Evolutionary conservation across 2,797 vertebrate genomes (phyloP).

Genomic region (Cetoscarus ocellatus): DNA sequence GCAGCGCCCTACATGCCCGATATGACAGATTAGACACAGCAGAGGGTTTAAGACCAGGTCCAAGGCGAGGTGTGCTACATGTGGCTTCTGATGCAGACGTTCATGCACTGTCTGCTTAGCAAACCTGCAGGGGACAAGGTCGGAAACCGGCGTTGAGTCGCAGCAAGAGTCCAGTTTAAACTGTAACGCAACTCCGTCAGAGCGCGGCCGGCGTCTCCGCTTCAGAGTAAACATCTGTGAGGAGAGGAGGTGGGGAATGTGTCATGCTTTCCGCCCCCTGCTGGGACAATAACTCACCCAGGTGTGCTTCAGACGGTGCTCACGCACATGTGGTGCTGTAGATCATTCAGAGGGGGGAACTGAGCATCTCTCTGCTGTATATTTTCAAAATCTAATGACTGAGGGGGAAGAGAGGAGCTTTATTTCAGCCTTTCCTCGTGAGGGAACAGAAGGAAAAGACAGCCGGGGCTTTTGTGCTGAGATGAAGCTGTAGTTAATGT

Average conservation of each 20-base stretch:
- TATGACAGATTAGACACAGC: neutral
- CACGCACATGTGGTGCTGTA: neutral
- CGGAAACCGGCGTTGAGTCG: conserved; percentile 3
- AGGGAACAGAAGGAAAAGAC: neutral
- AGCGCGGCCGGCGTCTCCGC: neutral
- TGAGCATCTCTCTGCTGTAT: neutral
- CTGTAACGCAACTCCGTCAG: neutral
- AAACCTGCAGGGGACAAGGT: neutral
- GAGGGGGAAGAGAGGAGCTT: neutral
- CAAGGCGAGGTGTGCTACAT: neutral
- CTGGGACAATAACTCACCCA: neutral
- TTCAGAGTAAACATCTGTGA: neutral
- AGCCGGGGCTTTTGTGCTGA: neutral
- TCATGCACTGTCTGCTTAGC: neutral
- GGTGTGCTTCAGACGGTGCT: neutral
- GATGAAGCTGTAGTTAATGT: neutral
- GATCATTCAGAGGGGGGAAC: neutral
- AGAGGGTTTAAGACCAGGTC: neutral
- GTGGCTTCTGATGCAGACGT: neutral
- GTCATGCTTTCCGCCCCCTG: neutral
- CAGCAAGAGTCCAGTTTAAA: neutral
- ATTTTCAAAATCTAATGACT: neutral
- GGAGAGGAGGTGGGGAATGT: neutral
- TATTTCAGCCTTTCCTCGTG: neutral
- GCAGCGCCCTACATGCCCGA: neutral